phyloP scores from a whole-genome alignment of 1,140 invertebrate species.

The Camponotus vicinus region DNA sequence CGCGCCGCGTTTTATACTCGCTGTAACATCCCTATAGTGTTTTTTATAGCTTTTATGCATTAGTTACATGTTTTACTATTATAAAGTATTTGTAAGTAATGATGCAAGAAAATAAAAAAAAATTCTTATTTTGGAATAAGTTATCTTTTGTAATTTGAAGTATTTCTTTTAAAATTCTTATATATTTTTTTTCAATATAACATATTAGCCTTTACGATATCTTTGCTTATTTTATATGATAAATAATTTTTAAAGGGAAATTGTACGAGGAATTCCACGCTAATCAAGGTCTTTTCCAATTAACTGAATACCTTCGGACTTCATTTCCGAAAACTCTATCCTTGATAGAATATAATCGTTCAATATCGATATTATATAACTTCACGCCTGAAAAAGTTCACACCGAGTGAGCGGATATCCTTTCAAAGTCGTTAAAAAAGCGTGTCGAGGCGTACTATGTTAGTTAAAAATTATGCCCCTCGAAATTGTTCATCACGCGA shows the following conservation, averaged over 20 bases:
- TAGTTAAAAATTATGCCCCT: conserved; percentile 32
- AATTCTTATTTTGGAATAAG: neutral
- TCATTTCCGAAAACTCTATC: neutral
- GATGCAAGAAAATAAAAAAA: neutral
- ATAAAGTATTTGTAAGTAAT: conserved; percentile 13
- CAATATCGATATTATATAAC: conserved; percentile 15
- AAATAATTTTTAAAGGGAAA: neutral
- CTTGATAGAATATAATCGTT: neutral
- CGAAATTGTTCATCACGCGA: conserved; percentile 55
- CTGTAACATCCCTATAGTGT: conserved; percentile 18
- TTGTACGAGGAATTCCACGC: neutral
- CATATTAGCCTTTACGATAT: neutral
- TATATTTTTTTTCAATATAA: neutral
- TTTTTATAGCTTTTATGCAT: neutral
- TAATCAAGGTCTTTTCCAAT: neutral
- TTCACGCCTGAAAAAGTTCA: conserved; percentile 10
- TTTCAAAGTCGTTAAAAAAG: neutral
- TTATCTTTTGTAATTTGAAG: too few relatives aligned
- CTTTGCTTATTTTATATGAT: neutral
- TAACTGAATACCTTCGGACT: neutral
- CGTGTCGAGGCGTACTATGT: neutral
- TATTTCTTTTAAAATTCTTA: too few relatives aligned
- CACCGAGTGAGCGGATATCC: conserved; percentile 21
- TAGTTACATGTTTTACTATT: conserved; percentile 25
- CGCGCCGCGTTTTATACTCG: conserved; percentile 21